phyloP scores from a whole-genome alignment of 2,797 vertebrate species.

The Pempheris klunzingeri region DNA sequence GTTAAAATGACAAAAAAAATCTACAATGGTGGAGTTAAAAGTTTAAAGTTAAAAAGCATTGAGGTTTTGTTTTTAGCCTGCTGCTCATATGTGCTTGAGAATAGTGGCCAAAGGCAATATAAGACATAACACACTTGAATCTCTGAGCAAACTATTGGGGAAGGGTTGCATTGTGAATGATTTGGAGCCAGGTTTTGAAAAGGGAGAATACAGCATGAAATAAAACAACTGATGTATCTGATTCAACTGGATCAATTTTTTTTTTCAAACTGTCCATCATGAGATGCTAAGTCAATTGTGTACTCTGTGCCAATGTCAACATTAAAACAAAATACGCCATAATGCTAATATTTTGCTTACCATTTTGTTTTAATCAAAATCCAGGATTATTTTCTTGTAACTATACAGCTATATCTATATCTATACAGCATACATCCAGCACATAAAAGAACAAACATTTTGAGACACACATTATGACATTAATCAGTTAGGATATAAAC shows the following conservation, averaged over 20 bases:
- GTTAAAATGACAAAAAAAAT: no score
- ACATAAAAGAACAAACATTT: conserved; percentile 7
- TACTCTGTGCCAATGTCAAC: background rate
- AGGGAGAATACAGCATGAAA: background rate
- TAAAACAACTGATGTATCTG: background rate
- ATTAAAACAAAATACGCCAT: conserved; percentile 2
- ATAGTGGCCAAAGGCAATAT: background rate
- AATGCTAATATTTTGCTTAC: no score
- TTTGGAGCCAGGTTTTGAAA: background rate
- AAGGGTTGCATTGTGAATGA: background rate
- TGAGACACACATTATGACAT: background rate
- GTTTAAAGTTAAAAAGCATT: no score
- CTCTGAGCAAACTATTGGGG: no score
- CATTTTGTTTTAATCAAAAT: background rate
- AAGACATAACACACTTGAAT: background rate
- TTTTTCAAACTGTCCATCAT: background rate
- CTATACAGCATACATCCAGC: no score
- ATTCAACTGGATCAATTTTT: background rate
- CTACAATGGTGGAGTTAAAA: no score
- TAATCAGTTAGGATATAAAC: background rate
- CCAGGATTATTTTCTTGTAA: conserved; percentile 45
- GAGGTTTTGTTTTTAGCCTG: no score
- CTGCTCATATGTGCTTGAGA: no score
- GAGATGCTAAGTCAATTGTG: background rate
- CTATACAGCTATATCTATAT: conserved; percentile 11